Percentiles rank a stretch among this genome's conserved stretches.
These are phyloP conservation scores for Drosophila fungiperda DNA, from an alignment of 2,888 invertebrate genomes.

Conservation along the genomic window DNA sequence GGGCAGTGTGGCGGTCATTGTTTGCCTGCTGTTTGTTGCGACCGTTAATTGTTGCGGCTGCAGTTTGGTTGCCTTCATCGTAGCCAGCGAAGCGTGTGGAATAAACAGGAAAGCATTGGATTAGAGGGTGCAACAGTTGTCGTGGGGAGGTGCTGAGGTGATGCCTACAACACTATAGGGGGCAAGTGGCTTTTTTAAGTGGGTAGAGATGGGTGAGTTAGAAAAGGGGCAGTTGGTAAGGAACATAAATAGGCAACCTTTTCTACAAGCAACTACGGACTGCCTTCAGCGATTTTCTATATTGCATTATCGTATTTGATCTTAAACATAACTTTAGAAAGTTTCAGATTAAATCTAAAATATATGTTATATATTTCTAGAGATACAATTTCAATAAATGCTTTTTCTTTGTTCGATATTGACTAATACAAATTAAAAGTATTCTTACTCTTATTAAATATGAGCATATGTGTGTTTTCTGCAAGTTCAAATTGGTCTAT, in stretches of 20 bases:
- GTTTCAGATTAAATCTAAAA: neutral
- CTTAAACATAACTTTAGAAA: neutral
- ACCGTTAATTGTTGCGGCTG: conserved; percentile 52
- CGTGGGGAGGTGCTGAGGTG: neutral
- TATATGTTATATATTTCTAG: neutral
- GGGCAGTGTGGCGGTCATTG: conserved; percentile 44
- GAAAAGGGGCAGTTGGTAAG: neutral
- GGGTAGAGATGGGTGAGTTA: neutral
- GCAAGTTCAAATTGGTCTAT: no score
- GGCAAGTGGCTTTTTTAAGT: neutral
- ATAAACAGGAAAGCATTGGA: conserved; percentile 20
- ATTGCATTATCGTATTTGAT: neutral
- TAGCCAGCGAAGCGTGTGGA: conserved; percentile 63
- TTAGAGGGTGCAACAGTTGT: neutral
- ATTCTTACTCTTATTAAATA: neutral
- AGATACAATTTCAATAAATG: no score
- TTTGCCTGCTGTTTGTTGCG: conserved; percentile 30
- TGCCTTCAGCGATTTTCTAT: neutral
- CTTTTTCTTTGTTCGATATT: neutral
- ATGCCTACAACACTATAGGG: neutral
- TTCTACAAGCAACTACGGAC: neutral
- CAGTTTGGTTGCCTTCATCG: conserved; percentile 55
- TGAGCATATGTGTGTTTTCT: neutral
- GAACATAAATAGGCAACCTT: neutral
- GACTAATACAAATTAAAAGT: no score